phyloP scores from a whole-genome alignment of 2,797 vertebrate species.

The Picus viridis region DNA sequence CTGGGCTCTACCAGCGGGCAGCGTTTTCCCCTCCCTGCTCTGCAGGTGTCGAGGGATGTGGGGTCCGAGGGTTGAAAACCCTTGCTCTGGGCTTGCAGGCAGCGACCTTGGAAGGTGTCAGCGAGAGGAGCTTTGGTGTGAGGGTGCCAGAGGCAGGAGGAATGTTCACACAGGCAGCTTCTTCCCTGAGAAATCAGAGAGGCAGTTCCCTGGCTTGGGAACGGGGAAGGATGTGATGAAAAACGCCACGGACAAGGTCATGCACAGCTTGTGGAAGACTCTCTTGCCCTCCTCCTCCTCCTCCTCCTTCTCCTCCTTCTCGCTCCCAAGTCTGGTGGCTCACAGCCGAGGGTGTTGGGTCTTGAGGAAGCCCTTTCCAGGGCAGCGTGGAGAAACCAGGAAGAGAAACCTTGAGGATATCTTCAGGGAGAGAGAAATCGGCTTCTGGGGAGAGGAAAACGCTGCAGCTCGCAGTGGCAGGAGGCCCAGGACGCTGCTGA shows the following conservation, averaged over 20 bases:
- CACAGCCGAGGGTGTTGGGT: rapidly evolving
- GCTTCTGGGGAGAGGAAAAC: neutral
- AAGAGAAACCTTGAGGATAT: neutral
- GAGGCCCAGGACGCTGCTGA: no score
- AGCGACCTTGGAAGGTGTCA: neutral
- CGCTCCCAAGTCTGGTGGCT: rapidly evolving
- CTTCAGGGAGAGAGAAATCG: neutral
- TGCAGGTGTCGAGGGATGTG: no score
- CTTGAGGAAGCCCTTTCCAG: neutral
- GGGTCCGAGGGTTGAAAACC: neutral
- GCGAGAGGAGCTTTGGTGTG: rapidly evolving
- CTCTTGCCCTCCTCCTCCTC: neutral
- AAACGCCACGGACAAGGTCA: neutral
- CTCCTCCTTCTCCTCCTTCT: neutral
- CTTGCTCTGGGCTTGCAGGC: rapidly evolving
- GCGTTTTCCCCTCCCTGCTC: no score
- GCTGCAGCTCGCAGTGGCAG: rapidly evolving
- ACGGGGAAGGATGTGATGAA: neutral
- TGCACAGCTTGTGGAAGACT: rapidly evolving
- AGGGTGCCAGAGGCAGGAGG: neutral
- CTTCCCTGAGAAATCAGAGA: rapidly evolving
- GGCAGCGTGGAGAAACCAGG: rapidly evolving
- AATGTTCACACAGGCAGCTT: rapidly evolving
- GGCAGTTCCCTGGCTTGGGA: neutral
- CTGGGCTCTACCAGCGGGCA: neutral